Percentiles rank a stretch among this genome's conserved stretches.
Evolutionary conservation across 2,888 invertebrate species (phyloP).

Genomic region (Myopa testacea): DNA sequence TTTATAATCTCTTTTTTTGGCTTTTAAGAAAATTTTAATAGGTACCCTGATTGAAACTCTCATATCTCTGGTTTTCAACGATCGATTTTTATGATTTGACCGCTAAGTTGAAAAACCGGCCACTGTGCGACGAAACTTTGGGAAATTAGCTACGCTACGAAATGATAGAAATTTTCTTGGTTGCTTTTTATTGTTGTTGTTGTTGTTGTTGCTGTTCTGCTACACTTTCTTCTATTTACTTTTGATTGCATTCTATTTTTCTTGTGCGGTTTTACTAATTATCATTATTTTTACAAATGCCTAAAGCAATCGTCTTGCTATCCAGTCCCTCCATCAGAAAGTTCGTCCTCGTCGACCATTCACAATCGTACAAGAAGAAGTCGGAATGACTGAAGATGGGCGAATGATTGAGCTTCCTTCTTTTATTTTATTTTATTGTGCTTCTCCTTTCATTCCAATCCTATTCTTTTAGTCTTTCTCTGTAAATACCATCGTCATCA

Average conservation of each 20-base stretch:
- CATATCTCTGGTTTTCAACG: no score
- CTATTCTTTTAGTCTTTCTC: conserved; percentile 24
- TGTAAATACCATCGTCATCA: conserved; percentile 36
- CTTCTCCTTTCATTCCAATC: conserved; percentile 20
- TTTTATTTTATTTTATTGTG: conserved; percentile 14
- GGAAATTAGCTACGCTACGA: conserved; percentile 19
- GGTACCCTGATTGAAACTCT: no score
- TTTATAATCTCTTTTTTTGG: no score
- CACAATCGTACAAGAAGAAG: background rate
- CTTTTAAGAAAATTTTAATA: no score
- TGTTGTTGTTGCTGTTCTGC: conserved; percentile 19
- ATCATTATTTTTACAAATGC: conserved; percentile 62
- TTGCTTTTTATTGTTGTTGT: conserved; percentile 30
- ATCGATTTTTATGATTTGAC: no score
- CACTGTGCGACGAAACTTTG: background rate
- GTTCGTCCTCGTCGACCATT: no score
- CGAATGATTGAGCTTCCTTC: background rate
- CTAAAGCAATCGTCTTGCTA: conserved; percentile 51
- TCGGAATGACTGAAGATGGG: background rate
- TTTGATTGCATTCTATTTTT: conserved; percentile 37
- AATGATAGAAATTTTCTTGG: conserved; percentile 28
- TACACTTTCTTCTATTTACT: conserved; percentile 35
- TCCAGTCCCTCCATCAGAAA: background rate
- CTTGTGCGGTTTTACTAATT: conserved; percentile 54
- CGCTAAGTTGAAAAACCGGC: no score